Conservation (phyloP, 1,140 invertebrate genomes). For the Drosophila seguyi region DNA sequence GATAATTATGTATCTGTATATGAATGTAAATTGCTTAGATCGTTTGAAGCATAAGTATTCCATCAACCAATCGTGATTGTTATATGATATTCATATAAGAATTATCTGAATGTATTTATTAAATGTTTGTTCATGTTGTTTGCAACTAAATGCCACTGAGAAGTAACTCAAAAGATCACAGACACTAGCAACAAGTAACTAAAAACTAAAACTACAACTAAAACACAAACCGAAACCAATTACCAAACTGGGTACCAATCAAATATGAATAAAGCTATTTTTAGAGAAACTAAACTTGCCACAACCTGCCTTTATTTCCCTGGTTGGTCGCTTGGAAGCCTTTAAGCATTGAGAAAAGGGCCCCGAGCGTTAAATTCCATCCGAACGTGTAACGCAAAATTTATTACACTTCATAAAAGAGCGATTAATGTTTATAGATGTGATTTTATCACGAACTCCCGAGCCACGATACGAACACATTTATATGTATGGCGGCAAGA, state of each 20-base stretch:
- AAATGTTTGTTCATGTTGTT: conserved; percentile 82
- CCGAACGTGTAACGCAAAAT: conserved; percentile 65
- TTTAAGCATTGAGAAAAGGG: conserved; percentile 12
- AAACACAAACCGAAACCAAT: conserved; percentile 54
- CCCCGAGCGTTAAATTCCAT: conserved; percentile 49
- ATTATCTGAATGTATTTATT: conserved; percentile 64
- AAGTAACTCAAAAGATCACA: conserved; percentile 51
- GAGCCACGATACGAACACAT: conserved; percentile 22
- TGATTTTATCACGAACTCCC: conserved; percentile 78
- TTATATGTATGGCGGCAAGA: conserved; percentile 7
- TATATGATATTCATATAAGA: conserved; percentile 83
- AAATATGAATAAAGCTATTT: conserved; percentile 83
- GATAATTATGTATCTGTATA: conserved; percentile 55
- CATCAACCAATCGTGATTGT: conserved; percentile 68
- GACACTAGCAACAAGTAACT: conserved; percentile 39
- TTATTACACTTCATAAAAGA: conserved; percentile 83
- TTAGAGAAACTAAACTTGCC: conserved; percentile 71
- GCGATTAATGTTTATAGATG: conserved; percentile 84
- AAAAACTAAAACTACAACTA: conserved; percentile 6
- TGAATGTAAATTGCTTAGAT: conserved; percentile 61
- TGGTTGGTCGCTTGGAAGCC: not conserved
- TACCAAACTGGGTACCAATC: conserved; percentile 82
- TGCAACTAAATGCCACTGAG: conserved; percentile 67
- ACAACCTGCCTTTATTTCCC: conserved; percentile 21
- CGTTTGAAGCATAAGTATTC: conserved; percentile 57